Evolutionary conservation across 2,113 vertebrate species (phyloP), one percentile per base, ranked within the genome.

Genomic region (Odocoileus hemionus): DNA sequence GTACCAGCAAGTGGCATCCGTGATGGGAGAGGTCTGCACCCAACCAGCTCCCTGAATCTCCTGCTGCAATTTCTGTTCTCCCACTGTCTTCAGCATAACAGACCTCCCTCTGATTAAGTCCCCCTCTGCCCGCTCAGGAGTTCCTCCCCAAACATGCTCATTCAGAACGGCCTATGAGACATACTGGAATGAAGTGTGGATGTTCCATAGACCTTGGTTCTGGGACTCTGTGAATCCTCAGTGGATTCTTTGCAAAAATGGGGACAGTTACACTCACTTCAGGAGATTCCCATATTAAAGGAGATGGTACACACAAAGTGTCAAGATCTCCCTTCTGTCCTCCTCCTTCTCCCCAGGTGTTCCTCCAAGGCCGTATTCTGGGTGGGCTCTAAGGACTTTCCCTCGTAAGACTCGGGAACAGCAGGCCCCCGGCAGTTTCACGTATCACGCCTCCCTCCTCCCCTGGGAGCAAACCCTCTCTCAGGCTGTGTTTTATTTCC

Each of bases 1-100:
- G 96, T 98, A 55, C 94, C 98, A 92, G 96, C 98, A 17, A 99
- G 98, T 95, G 98, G 98, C 96, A 95, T 99, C 67, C 0, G 82
- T 0, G 97, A 99, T 61, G 92, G 88, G 0, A 98, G 3, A 98
- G 99, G 99, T 99, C 94, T 76, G 98, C 13, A 33, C 45, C 33
- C 52, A 36, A 0, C 13, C 76, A 88, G 23, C 26, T 52, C 28
- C 36, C 28, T 13, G 17, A 89, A 36, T 67, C 57, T 93, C 79
- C 74, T 79, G 4, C 47, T 64, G 16, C 1, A 25, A 52, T 25
- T 88, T 50, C 25, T 78, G 30, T 33, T 80, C 67, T 67, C 43
- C 19, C 33, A 21, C 43, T 2, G 4, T 28, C 23, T 89, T 70
- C 13, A 21, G 15, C 1, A 0, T 92, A 28, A 47, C 13, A 17